Base-by-base conservation (phyloP, 2,113 vertebrate species). In the Chloroceryle aenea region DNA sequence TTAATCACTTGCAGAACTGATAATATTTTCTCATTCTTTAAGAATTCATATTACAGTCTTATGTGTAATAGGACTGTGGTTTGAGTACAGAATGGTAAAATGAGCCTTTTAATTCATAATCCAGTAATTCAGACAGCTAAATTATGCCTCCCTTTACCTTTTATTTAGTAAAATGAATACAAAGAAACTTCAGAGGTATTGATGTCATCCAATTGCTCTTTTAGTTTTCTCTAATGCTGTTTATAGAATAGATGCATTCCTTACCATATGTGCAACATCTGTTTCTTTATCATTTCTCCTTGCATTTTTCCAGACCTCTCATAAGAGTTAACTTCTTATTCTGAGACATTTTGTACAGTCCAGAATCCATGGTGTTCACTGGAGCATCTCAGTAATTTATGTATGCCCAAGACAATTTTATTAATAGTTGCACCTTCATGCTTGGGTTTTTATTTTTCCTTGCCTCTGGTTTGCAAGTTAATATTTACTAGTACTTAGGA, bases 21-120 rank as follows among this genome's bases (percentile, higher is more conserved):
- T 97, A 97, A 89, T 79, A 96, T 93, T 97, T 97, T 96, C 91
- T 87, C 74, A 83, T 95, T 89, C 87, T 96, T 93, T 92, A 96
- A 86, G 58, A 96, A 95, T 96, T 97, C 86, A n/a, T 95, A 62
- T 93, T 87, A 96, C 30, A 94, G 64, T 88, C 42, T 82, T 42
- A 83, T 12, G 7, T 87, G 95, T 94, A 96, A 68, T 93, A 73
- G 14, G 58, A 59, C 67, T 95, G 68, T 85, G 77, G 80, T 97
- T 95, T 85, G 78, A 96, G 75, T 81, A 62, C 5, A 3, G 86
- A 92, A 87, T 87, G 59, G 95, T 97, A 85, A 83, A 93, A 95
- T 32, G 50, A 94, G n/a, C 22, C 26, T 88, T 72, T 96, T 90
- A 95, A 85, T 96, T 97, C 90, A 90, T 94, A 90, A 96, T 95